Evolutionary conservation across 2,797 vertebrate genomes (phyloP).

Genomic region (Limnodromus scolopaceus): DNA sequence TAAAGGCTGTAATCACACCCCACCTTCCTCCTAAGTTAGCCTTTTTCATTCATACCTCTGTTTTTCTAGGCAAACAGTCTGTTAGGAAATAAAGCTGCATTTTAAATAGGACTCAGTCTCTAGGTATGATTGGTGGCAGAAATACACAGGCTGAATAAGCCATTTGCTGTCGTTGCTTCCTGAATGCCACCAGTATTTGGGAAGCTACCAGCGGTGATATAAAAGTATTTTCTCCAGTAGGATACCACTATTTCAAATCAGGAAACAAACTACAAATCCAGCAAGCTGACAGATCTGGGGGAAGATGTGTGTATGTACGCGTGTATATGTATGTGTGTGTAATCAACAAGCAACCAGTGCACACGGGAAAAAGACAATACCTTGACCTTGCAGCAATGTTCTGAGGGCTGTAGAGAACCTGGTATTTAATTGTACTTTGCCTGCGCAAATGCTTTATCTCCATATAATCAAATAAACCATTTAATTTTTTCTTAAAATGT

Average conservation of each 20-base stretch:
- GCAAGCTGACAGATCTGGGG: background rate
- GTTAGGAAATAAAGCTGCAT: background rate
- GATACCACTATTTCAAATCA: background rate
- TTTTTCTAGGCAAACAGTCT: background rate
- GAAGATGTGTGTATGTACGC: background rate
- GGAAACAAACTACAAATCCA: background rate
- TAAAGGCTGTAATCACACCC: background rate
- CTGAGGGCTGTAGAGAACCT: background rate
- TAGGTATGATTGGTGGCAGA: background rate
- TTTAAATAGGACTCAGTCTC: background rate
- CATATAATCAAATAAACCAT: constrained; percentile 11
- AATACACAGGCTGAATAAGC: background rate
- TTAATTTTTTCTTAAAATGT: background rate
- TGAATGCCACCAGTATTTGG: background rate
- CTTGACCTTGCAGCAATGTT: background rate
- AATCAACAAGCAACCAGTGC: background rate
- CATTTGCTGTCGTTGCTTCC: background rate
- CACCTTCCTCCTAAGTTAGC: background rate
- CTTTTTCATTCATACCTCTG: background rate
- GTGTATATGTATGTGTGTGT: fast-evolving
- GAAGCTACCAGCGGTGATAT: background rate
- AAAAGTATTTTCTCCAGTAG: background rate
- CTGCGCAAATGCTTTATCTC: background rate
- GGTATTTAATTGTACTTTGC: background rate
- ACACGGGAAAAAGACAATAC: background rate